Evolutionary conservation across 2,888 invertebrate species (phyloP).

Genomic region (Oasisia sp.): DNA sequence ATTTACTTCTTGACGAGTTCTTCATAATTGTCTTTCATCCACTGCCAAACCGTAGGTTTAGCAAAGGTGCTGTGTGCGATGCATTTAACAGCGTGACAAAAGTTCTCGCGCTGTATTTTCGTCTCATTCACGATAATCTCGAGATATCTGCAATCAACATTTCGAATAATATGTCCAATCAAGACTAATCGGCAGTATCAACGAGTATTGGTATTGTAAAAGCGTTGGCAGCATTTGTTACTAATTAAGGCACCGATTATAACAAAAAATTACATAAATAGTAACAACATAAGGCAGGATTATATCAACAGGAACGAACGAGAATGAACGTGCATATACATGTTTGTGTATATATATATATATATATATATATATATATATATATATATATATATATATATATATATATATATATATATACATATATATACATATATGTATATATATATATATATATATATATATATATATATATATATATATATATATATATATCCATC

Average conservation of each 20-base stretch:
- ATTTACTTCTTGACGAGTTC: constrained; percentile 72
- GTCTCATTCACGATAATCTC: constrained; percentile 78
- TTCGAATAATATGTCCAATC: not conserved
- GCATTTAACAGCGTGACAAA: constrained; percentile 76
- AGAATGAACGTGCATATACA: too few relatives aligned
- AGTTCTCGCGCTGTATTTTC: constrained; percentile 85
- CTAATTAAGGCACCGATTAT: too few relatives aligned
- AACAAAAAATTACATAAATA: too few relatives aligned
- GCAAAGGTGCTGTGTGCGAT: constrained; percentile 74
- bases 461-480: not conserved
- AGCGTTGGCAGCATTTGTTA: too few relatives aligned
- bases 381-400: not conserved
- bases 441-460: not conserved
- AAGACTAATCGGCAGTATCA: too few relatives aligned
- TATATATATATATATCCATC: too few relatives aligned
- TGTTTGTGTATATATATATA: not conserved
- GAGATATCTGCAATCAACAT: constrained; percentile 72
- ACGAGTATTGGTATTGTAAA: too few relatives aligned
- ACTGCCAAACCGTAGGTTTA: constrained; percentile 64
- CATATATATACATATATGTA: constrained; percentile 13
- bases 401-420: not conserved
- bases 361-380: not conserved
- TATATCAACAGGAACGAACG: too few relatives aligned
- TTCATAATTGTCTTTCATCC: constrained; percentile 82
- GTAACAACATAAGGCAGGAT: too few relatives aligned